Evolutionary conservation across 2,888 invertebrate species (phyloP), one percentile per base, ranked within the genome.

Genomic region (Agelastica alni): DNA sequence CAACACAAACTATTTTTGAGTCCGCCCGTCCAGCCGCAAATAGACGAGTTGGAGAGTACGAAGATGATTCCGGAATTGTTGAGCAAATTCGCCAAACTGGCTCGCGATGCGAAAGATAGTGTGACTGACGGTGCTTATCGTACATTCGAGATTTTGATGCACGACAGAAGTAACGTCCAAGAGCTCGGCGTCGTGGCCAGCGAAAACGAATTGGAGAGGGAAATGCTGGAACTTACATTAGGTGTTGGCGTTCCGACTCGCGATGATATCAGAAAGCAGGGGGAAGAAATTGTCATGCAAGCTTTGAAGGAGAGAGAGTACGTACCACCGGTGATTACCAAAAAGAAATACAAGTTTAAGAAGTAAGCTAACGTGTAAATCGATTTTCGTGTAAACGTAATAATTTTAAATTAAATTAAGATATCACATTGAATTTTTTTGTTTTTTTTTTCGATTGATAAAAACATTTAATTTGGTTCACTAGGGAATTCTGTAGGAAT

Each of bases 221-320:
- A 69, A 17, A 63, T 63, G 30, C 28, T 60, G 17, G 70, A 70
- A 54, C 28, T 65, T 1, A 57, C 64, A 16, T n/a, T n/a, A n/a
- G n/a, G n/a, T n/a, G n/a, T n/a, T n/a, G n/a, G n/a, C n/a, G 56
- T 71, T 4, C 58, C 70, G 5, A 66, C 67, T 3, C 56, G 69
- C 9, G 70, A 68, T n/a, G 72, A 72, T 32, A 69, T 72, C 17
- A 72, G 71, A 51, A 69, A 64, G 41, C 63, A 66, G 55, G 71
- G 72, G 48, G 63, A 58, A 16, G 70, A 71, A 59, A 66, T 72
- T 47, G 70, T 71, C 6, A 63, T 60, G n/a, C 57, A 60, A 7
- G 70, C 70, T 51, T 54, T 58, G 6, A 63, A 62, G 16, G 60
- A 59, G 9, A 67, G 69, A 18, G 68, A 70, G 22, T 54, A 63